These are phyloP conservation scores for Catonia carolina DNA, from an alignment of 2,888 invertebrate species.

Conservation along the genomic window DNA sequence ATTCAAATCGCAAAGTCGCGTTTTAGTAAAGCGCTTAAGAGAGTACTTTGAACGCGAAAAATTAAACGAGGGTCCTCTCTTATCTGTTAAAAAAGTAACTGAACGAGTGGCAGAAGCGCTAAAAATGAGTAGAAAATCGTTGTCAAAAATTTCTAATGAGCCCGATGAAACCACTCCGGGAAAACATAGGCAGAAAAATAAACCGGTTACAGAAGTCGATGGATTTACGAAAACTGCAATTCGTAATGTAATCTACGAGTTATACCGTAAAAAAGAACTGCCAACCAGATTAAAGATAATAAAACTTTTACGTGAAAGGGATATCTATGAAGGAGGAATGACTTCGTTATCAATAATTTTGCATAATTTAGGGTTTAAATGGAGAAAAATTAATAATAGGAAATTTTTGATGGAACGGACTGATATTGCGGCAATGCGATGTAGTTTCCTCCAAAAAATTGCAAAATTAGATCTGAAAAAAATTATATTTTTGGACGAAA, in stretches of 20 bases:
- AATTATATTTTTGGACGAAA: slow-evolving; percentile 15
- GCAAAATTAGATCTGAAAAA: slow-evolving; percentile 2
- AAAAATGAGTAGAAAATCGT: background rate
- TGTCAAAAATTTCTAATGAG: background rate
- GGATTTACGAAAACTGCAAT: background rate
- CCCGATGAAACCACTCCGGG: background rate
- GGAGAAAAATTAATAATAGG: too few species aligned
- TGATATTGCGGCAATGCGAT: slow-evolving; percentile 14
- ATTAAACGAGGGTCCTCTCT: background rate
- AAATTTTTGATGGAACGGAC: too few species aligned
- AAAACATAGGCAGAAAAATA: background rate
- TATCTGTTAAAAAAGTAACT: background rate
- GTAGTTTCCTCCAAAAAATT: slow-evolving; percentile 11
- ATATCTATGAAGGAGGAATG: background rate
- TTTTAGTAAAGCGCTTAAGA: background rate
- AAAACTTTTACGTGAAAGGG: background rate
- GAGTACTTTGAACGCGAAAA: background rate
- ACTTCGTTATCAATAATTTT: background rate
- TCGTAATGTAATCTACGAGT: background rate
- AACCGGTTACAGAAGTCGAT: background rate
- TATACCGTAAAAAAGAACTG: background rate
- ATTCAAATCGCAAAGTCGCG: background rate
- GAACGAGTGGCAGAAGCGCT: background rate
- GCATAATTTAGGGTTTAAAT: background rate
- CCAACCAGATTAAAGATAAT: background rate